Conservation (phyloP, 2,113 vertebrate genomes). For the Tauraco erythrolophus region DNA sequence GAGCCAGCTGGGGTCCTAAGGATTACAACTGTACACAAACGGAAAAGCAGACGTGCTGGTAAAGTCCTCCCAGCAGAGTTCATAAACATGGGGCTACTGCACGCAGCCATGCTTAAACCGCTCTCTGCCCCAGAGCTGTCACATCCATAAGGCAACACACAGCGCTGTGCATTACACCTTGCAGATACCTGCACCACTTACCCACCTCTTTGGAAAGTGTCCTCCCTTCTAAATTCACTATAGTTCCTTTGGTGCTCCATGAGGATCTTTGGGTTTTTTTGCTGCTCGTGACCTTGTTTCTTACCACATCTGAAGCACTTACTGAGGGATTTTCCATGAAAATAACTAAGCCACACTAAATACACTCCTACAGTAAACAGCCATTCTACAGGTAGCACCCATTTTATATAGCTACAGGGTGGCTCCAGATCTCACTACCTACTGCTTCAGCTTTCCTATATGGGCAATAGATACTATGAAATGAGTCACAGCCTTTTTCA, state of each 20-base stretch:
- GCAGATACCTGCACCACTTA: not conserved
- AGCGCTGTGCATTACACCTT: not conserved
- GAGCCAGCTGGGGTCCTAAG: not conserved
- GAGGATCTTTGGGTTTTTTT: fast-evolving
- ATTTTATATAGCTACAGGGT: fast-evolving
- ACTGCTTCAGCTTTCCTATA: not conserved
- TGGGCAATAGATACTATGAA: not conserved
- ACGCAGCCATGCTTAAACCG: not conserved
- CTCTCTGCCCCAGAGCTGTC: not conserved
- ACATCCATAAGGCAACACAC: not conserved
- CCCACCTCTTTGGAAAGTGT: not conserved
- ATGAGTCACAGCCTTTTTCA: not conserved
- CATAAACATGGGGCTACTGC: not conserved
- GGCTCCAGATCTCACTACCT: not conserved
- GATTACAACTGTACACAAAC: not conserved
- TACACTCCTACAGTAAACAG: not conserved
- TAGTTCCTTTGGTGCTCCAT: not conserved
- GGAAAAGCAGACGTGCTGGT: not conserved
- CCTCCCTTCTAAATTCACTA: not conserved
- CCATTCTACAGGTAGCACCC: not conserved
- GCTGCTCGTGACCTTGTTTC: not conserved
- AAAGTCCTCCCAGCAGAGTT: not conserved
- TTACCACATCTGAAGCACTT: not conserved
- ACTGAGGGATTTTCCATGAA: not conserved
- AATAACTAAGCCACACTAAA: not conserved